Evolutionary conservation across 2,113 vertebrate species (phyloP).

Genomic region (Jaculus jaculus): DNA sequence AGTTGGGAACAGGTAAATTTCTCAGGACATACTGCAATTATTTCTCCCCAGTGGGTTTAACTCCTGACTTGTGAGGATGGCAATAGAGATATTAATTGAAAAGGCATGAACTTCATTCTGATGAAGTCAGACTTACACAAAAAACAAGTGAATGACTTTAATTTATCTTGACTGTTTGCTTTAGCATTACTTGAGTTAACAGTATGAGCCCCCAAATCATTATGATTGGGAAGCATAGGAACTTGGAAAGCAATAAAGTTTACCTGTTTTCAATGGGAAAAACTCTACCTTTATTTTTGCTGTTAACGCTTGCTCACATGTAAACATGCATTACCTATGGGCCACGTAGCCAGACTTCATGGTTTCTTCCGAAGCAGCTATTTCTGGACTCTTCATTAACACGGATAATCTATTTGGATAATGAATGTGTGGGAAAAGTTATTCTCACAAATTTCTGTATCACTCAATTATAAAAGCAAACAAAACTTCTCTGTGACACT

Average conservation of each 20-base stretch:
- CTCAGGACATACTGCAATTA: slow-evolving; percentile 83
- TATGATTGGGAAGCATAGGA: slow-evolving; percentile 57
- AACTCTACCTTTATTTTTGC: slow-evolving; percentile 41
- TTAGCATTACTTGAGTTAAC: neutral
- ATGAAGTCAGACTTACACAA: slow-evolving; percentile 63
- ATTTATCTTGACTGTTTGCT: slow-evolving; percentile 50
- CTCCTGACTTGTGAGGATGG: slow-evolving; percentile 80
- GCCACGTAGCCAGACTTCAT: slow-evolving; percentile 32
- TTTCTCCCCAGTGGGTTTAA: slow-evolving; percentile 82
- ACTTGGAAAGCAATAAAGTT: slow-evolving; percentile 50
- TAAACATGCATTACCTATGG: slow-evolving; percentile 39
- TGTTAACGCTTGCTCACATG: slow-evolving; percentile 51
- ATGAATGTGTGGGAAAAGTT: neutral
- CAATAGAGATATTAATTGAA: slow-evolving; percentile 81
- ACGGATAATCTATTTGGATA: neutral
- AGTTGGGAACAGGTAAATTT: slow-evolving; percentile 86
- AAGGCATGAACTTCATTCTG: slow-evolving; percentile 56
- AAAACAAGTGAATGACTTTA: slow-evolving; percentile 63
- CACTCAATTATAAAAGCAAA: neutral
- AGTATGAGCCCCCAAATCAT: slow-evolving; percentile 54
- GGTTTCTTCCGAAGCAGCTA: slow-evolving; percentile 29
- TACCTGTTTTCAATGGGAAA: slow-evolving; percentile 69
- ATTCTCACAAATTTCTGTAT: neutral
- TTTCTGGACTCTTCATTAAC: neutral
- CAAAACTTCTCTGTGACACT: neutral